Evolutionary conservation across 2,113 vertebrate genomes (phyloP).

Genomic region (Hippocampus barbouri): DNA sequence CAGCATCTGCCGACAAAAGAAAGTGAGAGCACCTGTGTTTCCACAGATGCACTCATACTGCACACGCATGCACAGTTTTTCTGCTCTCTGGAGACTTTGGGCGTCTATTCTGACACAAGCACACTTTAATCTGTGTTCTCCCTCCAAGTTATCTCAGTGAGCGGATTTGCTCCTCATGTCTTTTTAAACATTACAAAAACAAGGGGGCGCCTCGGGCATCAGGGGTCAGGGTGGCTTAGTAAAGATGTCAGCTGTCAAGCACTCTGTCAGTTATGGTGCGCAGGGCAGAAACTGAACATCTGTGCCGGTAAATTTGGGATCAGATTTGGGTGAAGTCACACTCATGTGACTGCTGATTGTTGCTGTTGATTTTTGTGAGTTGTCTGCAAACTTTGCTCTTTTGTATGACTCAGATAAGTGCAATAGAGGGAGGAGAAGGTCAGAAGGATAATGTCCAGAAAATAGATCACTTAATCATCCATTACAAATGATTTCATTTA

Average conservation of each 20-base stretch:
- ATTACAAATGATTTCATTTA: neutral
- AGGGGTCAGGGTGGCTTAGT: conserved; percentile 54
- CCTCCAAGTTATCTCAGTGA: conserved; percentile 46
- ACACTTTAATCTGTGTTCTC: conserved; percentile 58
- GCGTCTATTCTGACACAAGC: conserved; percentile 43
- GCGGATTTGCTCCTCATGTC: conserved; percentile 53
- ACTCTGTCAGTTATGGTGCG: conserved; percentile 52
- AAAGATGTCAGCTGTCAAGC: conserved; percentile 53
- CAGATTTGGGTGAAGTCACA: conserved; percentile 5
- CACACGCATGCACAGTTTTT: conserved; percentile 13
- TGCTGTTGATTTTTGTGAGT: conserved; percentile 13
- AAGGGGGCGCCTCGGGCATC: conserved; percentile 49
- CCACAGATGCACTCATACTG: neutral
- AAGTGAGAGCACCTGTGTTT: conserved; percentile 9
- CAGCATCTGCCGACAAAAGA: conserved; percentile 23
- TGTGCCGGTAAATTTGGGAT: conserved; percentile 35
- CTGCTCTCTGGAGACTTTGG: conserved; percentile 46
- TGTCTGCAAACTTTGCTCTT: conserved; percentile 16
- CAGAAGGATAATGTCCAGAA: conserved; percentile 9
- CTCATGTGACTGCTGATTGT: conserved; percentile 21
- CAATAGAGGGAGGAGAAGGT: conserved; percentile 6
- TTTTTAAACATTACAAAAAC: conserved; percentile 64
- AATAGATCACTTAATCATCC: neutral
- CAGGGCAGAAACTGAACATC: conserved; percentile 36
- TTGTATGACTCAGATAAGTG: conserved; percentile 21